Conservation (phyloP, 2,888 invertebrate species). For the Philhelius pedissequus region DNA sequence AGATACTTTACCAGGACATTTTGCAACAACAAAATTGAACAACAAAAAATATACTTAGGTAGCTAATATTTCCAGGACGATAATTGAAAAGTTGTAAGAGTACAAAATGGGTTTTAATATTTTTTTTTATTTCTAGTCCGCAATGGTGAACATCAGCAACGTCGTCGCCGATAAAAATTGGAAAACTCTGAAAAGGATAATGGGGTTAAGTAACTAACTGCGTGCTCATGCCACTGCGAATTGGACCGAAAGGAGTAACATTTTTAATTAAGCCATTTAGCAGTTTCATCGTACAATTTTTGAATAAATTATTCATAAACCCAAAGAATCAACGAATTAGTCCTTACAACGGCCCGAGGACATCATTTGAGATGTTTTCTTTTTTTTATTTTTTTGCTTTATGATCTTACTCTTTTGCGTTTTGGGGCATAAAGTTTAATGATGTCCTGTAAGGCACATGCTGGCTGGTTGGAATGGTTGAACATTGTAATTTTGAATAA, state of each 20-base stretch:
- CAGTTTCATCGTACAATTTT: constrained; percentile 46
- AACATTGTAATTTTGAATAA: constrained; percentile 65
- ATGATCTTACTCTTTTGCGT: background rate
- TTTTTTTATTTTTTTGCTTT: constrained; percentile 20
- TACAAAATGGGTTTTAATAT: constrained; percentile 21
- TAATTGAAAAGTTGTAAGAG: constrained; percentile 67
- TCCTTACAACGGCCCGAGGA: constrained; percentile 63
- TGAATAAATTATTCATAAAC: constrained; percentile 67
- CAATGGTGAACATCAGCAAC: background rate
- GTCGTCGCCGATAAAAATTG: constrained; percentile 34
- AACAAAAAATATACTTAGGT: constrained; percentile 34
- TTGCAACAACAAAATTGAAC: constrained; percentile 8
- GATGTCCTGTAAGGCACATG: constrained; percentile 47
- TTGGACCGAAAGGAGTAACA: constrained; percentile 61
- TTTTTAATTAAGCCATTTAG: constrained; percentile 68
- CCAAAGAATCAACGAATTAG: constrained; percentile 65
- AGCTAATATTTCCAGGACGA: constrained; percentile 64
- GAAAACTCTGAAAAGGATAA: constrained; percentile 61
- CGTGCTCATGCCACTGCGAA: background rate
- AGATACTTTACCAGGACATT: constrained; percentile 38
- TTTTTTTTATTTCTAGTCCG: constrained; percentile 1
- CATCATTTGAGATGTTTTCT: constrained; percentile 49
- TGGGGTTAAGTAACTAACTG: constrained; percentile 66
- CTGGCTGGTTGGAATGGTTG: constrained; percentile 13
- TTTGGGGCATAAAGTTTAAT: constrained; percentile 49